Evolutionary conservation across 1,140 invertebrate genomes (phyloP).

Genomic region (Chlorops oryzae): DNA sequence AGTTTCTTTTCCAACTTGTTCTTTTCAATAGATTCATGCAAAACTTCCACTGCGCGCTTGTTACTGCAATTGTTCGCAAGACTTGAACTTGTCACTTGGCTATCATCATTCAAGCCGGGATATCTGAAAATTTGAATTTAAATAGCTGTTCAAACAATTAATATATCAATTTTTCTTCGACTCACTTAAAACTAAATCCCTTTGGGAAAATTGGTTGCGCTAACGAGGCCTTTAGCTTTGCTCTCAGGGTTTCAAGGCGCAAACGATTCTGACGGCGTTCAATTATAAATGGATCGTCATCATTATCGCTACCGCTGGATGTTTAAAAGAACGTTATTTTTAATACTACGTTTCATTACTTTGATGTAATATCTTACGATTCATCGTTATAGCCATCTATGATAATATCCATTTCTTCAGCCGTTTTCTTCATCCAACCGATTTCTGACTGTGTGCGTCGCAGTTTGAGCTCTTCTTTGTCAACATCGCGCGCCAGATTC

Average conservation of each 20-base stretch:
- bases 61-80: conserved; percentile 16
- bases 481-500: conserved; percentile 69
- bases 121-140: too few relatives aligned
- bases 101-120: too few relatives aligned
- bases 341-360: background rate
- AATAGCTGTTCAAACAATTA: too few relatives aligned
- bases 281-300: conserved; percentile 40
- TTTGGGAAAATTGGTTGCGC: conserved; percentile 59
- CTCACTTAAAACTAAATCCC: conserved; percentile 64
- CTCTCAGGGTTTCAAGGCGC: conserved; percentile 53
- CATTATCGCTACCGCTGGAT: conserved; percentile 37
- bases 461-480: conserved; percentile 64
- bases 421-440: conserved; percentile 78
- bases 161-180: background rate
- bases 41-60: conserved; percentile 41
- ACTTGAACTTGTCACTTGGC: too few relatives aligned
- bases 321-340: too few relatives aligned
- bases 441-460: conserved; percentile 62
- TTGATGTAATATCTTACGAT: conserved; percentile 19
- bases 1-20: conserved; percentile 34
- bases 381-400: conserved; percentile 60
- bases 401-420: conserved; percentile 81
- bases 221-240: conserved; percentile 55
- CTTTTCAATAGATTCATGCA: conserved; percentile 44
- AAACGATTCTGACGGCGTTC: conserved; percentile 37